Evolutionary conservation across 64 coral and sea anemone genomes (phyloP).

Genomic region (Actinia equina): DNA sequence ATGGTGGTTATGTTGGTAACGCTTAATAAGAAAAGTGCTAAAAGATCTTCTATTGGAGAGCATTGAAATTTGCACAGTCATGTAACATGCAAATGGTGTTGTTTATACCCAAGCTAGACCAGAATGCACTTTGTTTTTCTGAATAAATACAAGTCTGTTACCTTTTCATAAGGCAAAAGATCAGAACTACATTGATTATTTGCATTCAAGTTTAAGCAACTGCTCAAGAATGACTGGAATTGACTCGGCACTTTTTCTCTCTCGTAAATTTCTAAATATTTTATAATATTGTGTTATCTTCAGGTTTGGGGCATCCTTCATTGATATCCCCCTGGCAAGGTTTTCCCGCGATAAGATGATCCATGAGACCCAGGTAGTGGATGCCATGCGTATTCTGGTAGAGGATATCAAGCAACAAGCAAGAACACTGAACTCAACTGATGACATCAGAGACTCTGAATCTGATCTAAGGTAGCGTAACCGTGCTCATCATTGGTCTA

Average conservation of each 20-base stretch:
- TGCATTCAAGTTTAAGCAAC: too few species aligned
- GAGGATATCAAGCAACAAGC: conserved; percentile 89
- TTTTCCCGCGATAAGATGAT: conserved; percentile 85
- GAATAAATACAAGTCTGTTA: too few species aligned
- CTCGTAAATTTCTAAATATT: background rate
- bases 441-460: conserved; percentile 86
- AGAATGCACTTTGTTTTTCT: conserved; percentile 7
- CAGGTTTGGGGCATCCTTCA: conserved; percentile 85
- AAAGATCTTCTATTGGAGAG: too few species aligned
- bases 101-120: background rate
- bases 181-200: too few species aligned
- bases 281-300: background rate
- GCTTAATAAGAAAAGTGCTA: too few species aligned
- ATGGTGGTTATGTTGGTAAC: too few species aligned
- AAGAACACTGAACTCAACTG: conserved; percentile 56
- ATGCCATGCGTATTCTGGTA: conserved; percentile 78
- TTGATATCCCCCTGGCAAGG: conserved; percentile 85
- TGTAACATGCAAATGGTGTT: too few species aligned
- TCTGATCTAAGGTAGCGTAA: conserved; percentile 84
- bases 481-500: too few species aligned
- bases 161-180: too few species aligned
- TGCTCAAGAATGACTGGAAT: background rate
- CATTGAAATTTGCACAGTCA: too few species aligned
- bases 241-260: too few species aligned
- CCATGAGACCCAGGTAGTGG: conserved; percentile 92